Percentiles rank a stretch among this genome's conserved stretches.
These are phyloP conservation scores for Alsophila aescularia DNA, from an alignment of 2,888 invertebrate genomes.

Conservation along the genomic window DNA sequence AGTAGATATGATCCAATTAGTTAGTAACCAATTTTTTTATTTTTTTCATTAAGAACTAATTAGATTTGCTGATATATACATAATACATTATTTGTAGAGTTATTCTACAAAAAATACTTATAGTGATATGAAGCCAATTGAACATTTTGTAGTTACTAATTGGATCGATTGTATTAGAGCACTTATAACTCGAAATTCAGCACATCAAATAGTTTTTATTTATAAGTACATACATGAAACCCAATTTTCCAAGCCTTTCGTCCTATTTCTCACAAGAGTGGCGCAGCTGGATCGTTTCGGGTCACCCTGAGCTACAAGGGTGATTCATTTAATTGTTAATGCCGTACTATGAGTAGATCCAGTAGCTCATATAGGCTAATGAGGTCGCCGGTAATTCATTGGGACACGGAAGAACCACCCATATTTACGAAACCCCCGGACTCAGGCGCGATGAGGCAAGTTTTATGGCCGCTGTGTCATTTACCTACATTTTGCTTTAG, in stretches of 20 bases:
- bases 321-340: slow-evolving; percentile 76
- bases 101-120: too few relatives aligned
- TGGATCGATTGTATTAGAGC: too few relatives aligned
- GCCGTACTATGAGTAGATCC: slow-evolving; percentile 60
- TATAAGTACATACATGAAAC: background rate
- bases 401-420: slow-evolving; percentile 60
- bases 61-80: too few relatives aligned
- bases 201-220: background rate
- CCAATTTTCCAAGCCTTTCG: slow-evolving; percentile 44
- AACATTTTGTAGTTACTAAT: too few relatives aligned
- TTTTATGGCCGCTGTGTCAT: slow-evolving; percentile 50
- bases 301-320: slow-evolving; percentile 46
- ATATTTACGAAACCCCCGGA: slow-evolving; percentile 58
- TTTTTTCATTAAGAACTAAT: too few relatives aligned
- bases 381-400: slow-evolving; percentile 77
- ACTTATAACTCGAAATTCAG: background rate
- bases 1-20: too few relatives aligned
- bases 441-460: slow-evolving; percentile 45
- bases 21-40: too few relatives aligned
- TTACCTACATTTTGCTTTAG: slow-evolving; percentile 51
- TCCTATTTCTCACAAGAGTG: slow-evolving; percentile 33
- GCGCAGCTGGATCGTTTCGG: slow-evolving; percentile 35
- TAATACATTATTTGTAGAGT: too few relatives aligned
- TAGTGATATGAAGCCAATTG: too few relatives aligned
- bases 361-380: slow-evolving; percentile 74